Conservation (phyloP, 2,113 vertebrate genomes). For the Turdus rufiventris region DNA sequence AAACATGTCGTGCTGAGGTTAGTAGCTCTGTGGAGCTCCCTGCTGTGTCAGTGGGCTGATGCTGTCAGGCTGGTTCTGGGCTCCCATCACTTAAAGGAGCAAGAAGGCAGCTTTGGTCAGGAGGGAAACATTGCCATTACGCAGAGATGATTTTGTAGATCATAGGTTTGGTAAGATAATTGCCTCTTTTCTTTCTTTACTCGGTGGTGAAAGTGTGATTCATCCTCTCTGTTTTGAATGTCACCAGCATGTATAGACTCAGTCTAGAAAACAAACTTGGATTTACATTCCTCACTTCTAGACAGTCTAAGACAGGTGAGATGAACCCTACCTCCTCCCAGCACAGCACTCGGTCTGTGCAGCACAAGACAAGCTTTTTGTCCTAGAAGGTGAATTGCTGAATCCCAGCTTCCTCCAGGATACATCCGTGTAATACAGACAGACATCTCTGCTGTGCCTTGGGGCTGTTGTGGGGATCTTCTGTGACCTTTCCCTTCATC, state of each 20-base stretch:
- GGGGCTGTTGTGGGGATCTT: accelerated
- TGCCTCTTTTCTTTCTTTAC: not conserved
- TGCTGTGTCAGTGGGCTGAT: not conserved
- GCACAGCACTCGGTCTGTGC: not conserved
- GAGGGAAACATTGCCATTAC: not conserved
- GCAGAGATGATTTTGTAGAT: not conserved
- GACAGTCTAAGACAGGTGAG: not conserved
- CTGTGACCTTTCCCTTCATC: not conserved
- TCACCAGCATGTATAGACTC: not conserved
- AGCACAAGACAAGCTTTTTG: not conserved
- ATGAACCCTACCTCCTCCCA: not conserved
- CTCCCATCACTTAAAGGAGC: not conserved
- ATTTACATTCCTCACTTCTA: not conserved
- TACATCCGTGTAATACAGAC: accelerated
- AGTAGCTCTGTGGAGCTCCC: not conserved
- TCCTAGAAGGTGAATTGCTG: not conserved
- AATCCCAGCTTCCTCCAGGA: not conserved
- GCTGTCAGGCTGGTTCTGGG: not conserved
- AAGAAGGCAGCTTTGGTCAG: not conserved
- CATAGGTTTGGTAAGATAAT: not conserved
- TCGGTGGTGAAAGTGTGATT: not conserved
- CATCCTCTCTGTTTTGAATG: not conserved
- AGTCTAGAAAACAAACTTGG: not conserved
- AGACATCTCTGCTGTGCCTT: not conserved
- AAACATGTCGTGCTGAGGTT: not conserved